Percentiles rank a stretch among this genome's conserved stretches.
Conservation (phyloP, 2,113 vertebrate genomes). For the Crotalus viridis region DNA sequence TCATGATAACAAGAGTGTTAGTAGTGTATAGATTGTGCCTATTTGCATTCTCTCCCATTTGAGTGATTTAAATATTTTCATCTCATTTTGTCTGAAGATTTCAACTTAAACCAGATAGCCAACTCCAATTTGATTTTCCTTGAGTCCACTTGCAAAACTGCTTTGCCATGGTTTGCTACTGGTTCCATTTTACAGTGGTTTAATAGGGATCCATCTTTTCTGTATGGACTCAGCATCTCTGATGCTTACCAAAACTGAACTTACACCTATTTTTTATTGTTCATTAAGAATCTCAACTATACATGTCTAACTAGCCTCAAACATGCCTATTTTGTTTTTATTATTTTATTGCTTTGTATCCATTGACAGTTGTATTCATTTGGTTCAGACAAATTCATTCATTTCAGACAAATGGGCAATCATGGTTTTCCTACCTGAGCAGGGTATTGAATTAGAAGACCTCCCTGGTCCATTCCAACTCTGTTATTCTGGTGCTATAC, state of each 20-base stretch:
- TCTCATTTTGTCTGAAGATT: not conserved
- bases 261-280: not conserved
- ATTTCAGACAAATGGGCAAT: not conserved
- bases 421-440: not conserved
- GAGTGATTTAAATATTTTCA: not conserved
- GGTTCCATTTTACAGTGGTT: not conserved
- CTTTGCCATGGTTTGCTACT: not conserved
- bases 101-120: not conserved
- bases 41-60: not conserved
- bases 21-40: not conserved
- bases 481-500: not conserved
- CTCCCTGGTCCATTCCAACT: not conserved
- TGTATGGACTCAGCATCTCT: not conserved
- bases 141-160: not conserved
- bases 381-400: not conserved
- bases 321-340: not conserved
- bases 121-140: not conserved
- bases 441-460: not conserved
- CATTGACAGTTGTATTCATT: not conserved
- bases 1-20: not conserved
- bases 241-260: not conserved
- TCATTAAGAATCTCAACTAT: not conserved
- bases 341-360: not conserved
- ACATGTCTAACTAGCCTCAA: not conserved
- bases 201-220: not conserved